These are phyloP conservation scores for Drosophila buzzatii DNA, from an alignment of 2,888 invertebrate species.

Conservation along the genomic window DNA sequence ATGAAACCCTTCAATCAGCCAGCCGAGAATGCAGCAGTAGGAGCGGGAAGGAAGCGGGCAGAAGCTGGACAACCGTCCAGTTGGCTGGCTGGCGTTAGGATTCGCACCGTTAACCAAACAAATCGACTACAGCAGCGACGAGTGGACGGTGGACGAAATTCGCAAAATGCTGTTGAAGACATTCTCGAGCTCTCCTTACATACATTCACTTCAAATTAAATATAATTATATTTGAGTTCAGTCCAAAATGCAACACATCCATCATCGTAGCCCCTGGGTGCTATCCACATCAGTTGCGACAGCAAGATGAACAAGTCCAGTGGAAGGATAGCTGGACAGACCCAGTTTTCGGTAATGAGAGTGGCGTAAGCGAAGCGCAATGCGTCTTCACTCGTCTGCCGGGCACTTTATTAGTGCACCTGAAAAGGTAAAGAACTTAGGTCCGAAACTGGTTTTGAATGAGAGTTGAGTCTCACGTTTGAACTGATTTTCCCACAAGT, in stretches of 20 bases:
- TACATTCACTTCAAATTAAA: slow-evolving; percentile 76
- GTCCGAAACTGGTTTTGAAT: slow-evolving; percentile 52
- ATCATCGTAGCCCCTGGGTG: slow-evolving; percentile 38
- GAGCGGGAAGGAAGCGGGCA: slow-evolving; percentile 7
- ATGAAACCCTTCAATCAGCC: slow-evolving; percentile 69
- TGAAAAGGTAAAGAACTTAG: slow-evolving; percentile 60
- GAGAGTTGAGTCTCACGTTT: slow-evolving; percentile 3
- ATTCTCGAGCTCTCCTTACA: slow-evolving; percentile 51
- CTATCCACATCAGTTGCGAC: slow-evolving; percentile 21
- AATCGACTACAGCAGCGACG: slow-evolving; percentile 31
- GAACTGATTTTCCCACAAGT: slow-evolving; percentile 17
- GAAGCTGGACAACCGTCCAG: slow-evolving; percentile 41
- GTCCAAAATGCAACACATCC: slow-evolving; percentile 55
- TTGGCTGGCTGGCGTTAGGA: slow-evolving; percentile 66
- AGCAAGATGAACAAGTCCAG: not conserved
- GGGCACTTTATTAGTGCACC: slow-evolving; percentile 41
- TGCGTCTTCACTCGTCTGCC: slow-evolving; percentile 23
- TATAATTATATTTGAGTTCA: slow-evolving; percentile 65
- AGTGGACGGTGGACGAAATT: slow-evolving; percentile 5
- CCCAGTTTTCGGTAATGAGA: slow-evolving; percentile 27
- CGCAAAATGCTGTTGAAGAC: slow-evolving; percentile 53
- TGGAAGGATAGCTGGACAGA: slow-evolving; percentile 14
- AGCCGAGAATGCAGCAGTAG: slow-evolving; percentile 1
- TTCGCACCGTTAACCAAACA: slow-evolving; percentile 77
- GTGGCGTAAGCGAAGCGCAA: slow-evolving; percentile 23